Conservation (phyloP, 2,113 vertebrate genomes). For the Anser brachyrhynchus region DNA sequence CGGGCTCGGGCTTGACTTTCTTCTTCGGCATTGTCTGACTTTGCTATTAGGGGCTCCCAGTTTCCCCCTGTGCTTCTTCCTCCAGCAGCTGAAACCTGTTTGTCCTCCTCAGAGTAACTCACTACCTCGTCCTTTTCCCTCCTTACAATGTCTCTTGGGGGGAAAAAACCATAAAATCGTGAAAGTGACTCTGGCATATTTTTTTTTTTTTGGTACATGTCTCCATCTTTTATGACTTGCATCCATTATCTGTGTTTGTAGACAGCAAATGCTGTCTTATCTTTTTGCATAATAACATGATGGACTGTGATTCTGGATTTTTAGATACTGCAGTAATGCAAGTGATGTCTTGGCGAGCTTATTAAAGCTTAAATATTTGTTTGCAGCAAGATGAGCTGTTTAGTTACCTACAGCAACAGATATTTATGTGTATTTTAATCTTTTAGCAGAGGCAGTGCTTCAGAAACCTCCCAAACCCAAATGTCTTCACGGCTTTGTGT, state of each 20-base stretch:
- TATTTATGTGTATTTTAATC: neutral
- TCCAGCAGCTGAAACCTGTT: neutral
- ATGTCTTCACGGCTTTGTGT: neutral
- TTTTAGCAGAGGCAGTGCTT: neutral
- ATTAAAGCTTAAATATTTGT: neutral
- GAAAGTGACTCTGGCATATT: neutral
- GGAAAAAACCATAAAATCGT: accelerated
- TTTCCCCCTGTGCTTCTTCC: neutral
- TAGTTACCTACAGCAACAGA: neutral
- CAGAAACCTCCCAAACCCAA: neutral
- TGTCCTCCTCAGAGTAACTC: neutral
- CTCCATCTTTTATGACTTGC: neutral
- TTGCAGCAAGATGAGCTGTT: neutral
- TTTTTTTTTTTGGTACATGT: neutral
- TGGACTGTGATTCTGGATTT: neutral
- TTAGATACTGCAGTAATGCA: neutral
- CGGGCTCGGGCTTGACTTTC: neutral
- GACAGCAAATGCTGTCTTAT: neutral
- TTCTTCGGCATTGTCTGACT: neutral
- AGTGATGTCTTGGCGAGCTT: neutral
- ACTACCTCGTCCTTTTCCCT: neutral
- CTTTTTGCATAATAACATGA: neutral
- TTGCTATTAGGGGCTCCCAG: neutral
- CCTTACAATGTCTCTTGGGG: neutral
- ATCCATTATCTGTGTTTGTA: neutral